Conservation (phyloP, 2,113 vertebrate species). For the Cairina moschata region DNA sequence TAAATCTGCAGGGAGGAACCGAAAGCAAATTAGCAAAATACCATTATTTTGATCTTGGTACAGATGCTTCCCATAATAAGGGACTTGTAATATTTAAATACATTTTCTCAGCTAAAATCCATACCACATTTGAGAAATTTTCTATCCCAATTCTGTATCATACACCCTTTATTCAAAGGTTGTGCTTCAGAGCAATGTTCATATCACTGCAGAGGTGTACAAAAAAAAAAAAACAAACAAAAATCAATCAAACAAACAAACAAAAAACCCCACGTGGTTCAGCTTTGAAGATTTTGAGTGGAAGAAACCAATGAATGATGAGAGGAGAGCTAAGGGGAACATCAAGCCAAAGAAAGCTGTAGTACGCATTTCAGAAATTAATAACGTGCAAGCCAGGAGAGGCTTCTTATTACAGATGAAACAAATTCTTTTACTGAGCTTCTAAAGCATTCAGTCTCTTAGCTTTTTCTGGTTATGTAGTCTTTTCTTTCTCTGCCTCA, state of each 20-base stretch:
- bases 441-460: not conserved
- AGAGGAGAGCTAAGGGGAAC: not conserved
- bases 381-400: not conserved
- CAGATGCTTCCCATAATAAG: not conserved
- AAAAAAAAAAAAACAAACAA: not conserved
- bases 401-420: not conserved
- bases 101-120: not conserved
- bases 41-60: not conserved
- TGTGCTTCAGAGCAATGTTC: not conserved
- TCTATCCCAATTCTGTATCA: not conserved
- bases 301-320: not conserved
- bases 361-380: not conserved
- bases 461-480: not conserved
- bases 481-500: not conserved
- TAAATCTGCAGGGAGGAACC: not conserved
- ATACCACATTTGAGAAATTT: not conserved
- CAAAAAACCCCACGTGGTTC: not conserved
- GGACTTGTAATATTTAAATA: not conserved
- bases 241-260: too few relatives aligned
- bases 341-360: not conserved
- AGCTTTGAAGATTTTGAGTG: not conserved
- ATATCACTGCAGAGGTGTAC: rapidly evolving
- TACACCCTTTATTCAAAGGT: rapidly evolving
- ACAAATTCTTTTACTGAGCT: not conserved
- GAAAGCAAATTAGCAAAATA: not conserved